Evolutionary conservation across 2,113 vertebrate species (phyloP).

Genomic region (Donacobius atricapilla): DNA sequence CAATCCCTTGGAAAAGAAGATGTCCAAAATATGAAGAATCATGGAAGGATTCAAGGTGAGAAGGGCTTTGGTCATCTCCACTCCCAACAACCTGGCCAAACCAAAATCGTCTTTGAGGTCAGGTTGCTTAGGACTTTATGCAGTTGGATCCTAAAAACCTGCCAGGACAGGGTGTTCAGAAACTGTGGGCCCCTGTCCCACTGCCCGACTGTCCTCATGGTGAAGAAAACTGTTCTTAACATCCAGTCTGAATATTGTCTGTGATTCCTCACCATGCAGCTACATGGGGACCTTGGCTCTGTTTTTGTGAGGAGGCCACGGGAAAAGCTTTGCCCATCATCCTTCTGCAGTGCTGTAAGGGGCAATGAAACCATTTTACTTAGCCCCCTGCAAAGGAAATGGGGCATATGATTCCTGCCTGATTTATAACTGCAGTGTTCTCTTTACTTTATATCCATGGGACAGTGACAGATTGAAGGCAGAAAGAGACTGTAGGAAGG

Average conservation of each 20-base stretch:
- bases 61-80: not conserved
- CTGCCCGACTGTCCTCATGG: not conserved
- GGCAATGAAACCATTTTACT: not conserved
- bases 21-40: not conserved
- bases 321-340: not conserved
- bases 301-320: not conserved
- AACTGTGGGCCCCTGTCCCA: not conserved
- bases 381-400: rapidly evolving
- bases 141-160: not conserved
- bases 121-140: not conserved
- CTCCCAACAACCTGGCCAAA: not conserved
- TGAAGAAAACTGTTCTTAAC: not conserved
- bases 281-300: not conserved
- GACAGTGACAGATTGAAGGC: not conserved
- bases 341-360: not conserved
- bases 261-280: not conserved
- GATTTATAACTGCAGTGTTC: not conserved
- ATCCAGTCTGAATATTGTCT: not conserved
- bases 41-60: not conserved
- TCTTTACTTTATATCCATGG: not conserved
- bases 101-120: not conserved
- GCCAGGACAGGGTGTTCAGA: not conserved
- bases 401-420: not conserved
- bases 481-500: not conserved
- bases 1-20: not conserved